Evolutionary conservation across 37 sponge, comb jelly and placozoan species (phyloP).

Genomic region (Cladorhizidae sp.): DNA sequence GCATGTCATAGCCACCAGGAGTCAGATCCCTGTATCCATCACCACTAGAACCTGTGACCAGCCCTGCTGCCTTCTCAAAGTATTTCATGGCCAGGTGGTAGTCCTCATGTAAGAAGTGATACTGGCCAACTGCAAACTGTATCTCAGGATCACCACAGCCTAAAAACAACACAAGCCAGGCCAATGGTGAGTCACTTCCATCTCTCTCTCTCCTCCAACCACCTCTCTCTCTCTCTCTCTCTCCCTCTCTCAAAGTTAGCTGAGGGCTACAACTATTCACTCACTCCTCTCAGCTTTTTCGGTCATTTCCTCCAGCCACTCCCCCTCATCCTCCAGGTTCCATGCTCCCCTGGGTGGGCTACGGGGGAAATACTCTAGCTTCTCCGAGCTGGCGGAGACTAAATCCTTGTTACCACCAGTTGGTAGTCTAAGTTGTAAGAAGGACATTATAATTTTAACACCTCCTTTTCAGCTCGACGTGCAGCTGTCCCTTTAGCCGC

Average conservation of each 20-base stretch:
- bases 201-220: background rate
- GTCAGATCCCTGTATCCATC: background rate
- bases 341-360: background rate
- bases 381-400: slow-evolving; percentile 39
- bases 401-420: slow-evolving; percentile 2
- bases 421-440: no score
- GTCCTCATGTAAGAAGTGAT: slow-evolving; percentile 28
- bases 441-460: no score
- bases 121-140: slow-evolving; percentile 76
- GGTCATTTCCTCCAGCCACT: slow-evolving; percentile 38
- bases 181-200: background rate
- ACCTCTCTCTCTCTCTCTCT: no score
- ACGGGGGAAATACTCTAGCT: slow-evolving; percentile 19
- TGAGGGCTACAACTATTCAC: background rate
- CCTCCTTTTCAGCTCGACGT: no score
- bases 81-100: slow-evolving; percentile 51
- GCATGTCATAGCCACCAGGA: background rate
- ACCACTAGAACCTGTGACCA: background rate
- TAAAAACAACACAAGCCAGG: background rate
- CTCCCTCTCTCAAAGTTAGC: background rate
- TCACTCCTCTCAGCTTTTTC: slow-evolving; percentile 47
- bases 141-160: slow-evolving; percentile 47
- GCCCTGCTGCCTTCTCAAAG: slow-evolving; percentile 45
- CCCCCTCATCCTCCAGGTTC: background rate
- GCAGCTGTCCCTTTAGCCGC: no score